Conservation (phyloP, 1,140 invertebrate genomes). For the Lasioglossum albipes region DNA sequence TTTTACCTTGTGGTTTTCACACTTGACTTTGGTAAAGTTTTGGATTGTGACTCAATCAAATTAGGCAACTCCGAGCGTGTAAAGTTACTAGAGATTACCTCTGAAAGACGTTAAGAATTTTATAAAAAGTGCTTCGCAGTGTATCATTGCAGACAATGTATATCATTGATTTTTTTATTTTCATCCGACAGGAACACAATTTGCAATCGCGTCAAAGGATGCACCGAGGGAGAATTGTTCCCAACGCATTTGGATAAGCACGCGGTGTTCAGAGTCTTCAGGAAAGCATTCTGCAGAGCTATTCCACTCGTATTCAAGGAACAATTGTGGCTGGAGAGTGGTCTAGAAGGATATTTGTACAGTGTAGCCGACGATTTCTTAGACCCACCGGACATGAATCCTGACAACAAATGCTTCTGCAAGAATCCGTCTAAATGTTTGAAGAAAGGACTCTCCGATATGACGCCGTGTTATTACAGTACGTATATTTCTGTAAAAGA, state of each 20-base stretch:
- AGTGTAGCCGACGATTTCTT: slow-evolving; percentile 81
- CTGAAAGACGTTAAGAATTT: too few species aligned
- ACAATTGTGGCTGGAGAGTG: slow-evolving; percentile 62
- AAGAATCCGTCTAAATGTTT: slow-evolving; percentile 79
- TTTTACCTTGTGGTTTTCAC: too few species aligned
- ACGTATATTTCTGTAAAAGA: slow-evolving; percentile 68
- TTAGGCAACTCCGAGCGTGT: too few species aligned
- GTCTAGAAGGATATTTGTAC: slow-evolving; percentile 78
- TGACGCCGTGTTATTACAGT: slow-evolving; percentile 89
- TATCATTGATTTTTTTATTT: too few species aligned
- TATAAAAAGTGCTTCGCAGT: too few species aligned
- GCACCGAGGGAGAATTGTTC: slow-evolving; percentile 83
- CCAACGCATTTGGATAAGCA: slow-evolving; percentile 81
- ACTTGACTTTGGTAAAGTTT: too few species aligned
- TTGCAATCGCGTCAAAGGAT: slow-evolving; percentile 82
- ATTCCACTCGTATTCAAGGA: slow-evolving; percentile 81
- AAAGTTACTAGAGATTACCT: too few species aligned
- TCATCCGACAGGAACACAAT: slow-evolving; percentile 74
- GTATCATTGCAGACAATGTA: too few species aligned
- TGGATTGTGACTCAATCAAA: too few species aligned
- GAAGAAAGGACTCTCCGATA: slow-evolving; percentile 83
- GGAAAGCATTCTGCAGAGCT: slow-evolving; percentile 85
- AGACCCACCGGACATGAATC: slow-evolving; percentile 80
- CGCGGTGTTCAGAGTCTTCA: slow-evolving; percentile 82
- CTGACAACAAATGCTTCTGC: slow-evolving; percentile 84